These are phyloP conservation scores for Nysson spinosus DNA, from an alignment of 2,888 invertebrate genomes.

Conservation along the genomic window DNA sequence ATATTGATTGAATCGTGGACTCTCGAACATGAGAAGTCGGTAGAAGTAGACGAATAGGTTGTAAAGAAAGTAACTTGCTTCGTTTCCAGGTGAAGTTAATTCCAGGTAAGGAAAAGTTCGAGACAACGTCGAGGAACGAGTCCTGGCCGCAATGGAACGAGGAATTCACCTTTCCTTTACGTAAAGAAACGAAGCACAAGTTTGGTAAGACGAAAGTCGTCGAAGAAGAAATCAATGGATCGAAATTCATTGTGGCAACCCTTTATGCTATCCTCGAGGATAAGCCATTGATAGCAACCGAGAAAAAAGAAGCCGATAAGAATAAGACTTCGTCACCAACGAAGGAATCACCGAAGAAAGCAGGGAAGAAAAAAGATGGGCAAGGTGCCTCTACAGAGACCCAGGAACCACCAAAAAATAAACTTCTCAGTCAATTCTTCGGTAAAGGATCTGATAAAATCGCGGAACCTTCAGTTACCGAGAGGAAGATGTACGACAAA, in stretches of 20 bases:
- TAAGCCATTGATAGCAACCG: conserved; percentile 75
- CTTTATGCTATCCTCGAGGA: conserved; percentile 84
- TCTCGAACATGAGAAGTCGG: neutral
- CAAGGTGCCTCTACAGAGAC: conserved; percentile 43
- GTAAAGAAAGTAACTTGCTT: conserved; percentile 27
- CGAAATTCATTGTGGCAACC: conserved; percentile 83
- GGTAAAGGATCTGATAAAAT: conserved; percentile 79
- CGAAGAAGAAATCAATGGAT: conserved; percentile 81
- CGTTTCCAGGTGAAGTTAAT: conserved; percentile 85
- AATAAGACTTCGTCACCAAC: conserved; percentile 72
- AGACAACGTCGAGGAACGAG: conserved; percentile 85
- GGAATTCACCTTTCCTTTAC: conserved; percentile 85
- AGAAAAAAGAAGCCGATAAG: conserved; percentile 70
- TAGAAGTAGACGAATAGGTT: neutral
- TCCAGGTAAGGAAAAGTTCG: conserved; percentile 87
- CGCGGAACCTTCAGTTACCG: conserved; percentile 77
- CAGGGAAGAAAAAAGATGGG: conserved; percentile 64
- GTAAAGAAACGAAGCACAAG: conserved; percentile 78
- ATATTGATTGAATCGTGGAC: too few species aligned
- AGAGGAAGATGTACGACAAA: conserved; percentile 80
- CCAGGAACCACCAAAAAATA: conserved; percentile 75
- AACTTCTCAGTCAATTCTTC: conserved; percentile 79
- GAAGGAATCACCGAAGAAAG: conserved; percentile 67
- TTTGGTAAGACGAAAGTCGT: conserved; percentile 78
- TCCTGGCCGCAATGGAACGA: conserved; percentile 91